These are phyloP conservation scores for Tenthredo amoena DNA, from an alignment of 2,888 invertebrate species.

Conservation along the genomic window DNA sequence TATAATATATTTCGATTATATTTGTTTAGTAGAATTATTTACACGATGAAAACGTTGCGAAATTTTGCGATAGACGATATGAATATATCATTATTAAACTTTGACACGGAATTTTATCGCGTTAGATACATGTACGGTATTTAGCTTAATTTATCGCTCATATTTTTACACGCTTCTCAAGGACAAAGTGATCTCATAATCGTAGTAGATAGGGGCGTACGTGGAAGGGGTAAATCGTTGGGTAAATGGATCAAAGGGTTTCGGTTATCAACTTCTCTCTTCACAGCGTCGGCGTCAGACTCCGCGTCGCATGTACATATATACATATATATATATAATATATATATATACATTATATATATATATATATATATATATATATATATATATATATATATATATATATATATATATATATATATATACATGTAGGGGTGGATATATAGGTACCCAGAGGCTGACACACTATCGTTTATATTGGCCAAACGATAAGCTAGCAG, in stretches of 20 bases:
- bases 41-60: no score
- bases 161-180: slow-evolving; percentile 25
- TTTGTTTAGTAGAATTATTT: no score
- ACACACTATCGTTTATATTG: slow-evolving; percentile 34
- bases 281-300: background rate
- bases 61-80: background rate
- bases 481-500: slow-evolving; percentile 12
- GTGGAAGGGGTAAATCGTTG: background rate
- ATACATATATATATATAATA: no score
- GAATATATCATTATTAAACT: background rate
- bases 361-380: background rate
- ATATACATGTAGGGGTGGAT: background rate
- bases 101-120: background rate
- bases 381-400: no score
- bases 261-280: slow-evolving; percentile 38
- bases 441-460: background rate
- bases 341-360: background rate
- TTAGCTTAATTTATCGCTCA: slow-evolving; percentile 17
- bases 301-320: background rate
- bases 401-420: background rate
- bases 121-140: background rate
- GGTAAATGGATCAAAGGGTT: slow-evolving; percentile 47
- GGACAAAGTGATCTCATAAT: slow-evolving; percentile 17
- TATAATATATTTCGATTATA: background rate
- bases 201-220: background rate